Conservation (phyloP, 1,140 invertebrate genomes). For the Chironomus striatipennis region DNA sequence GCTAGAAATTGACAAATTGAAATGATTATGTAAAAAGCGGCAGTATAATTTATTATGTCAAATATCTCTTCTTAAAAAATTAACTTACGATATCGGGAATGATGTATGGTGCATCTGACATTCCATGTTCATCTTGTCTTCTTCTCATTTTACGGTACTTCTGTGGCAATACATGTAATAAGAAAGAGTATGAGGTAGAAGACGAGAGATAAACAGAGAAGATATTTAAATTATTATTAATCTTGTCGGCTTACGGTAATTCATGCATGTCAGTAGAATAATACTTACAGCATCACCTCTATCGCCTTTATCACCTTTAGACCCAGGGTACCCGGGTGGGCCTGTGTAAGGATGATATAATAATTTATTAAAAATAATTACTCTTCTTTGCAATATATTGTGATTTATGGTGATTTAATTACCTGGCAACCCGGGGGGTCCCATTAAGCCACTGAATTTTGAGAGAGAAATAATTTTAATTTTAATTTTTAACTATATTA, state of each 20-base stretch:
- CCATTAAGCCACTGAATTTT: constrained; percentile 47
- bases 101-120: constrained; percentile 37
- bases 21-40: neutral
- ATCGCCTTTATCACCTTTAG: constrained; percentile 83
- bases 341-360: constrained; percentile 40
- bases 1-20: constrained; percentile 8
- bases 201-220: neutral
- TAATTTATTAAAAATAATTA: constrained; percentile 24
- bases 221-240: neutral
- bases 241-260: neutral
- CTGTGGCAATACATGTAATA: constrained; percentile 42
- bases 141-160: constrained; percentile 86
- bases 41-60: neutral
- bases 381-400: constrained; percentile 26
- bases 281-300: constrained; percentile 82
- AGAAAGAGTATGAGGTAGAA: constrained; percentile 32
- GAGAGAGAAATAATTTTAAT: neutral
- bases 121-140: constrained; percentile 55
- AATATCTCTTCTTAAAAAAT: neutral
- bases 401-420: constrained; percentile 23
- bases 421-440: constrained; percentile 55
- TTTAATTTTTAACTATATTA: neutral
- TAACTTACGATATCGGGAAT: neutral
- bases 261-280: constrained; percentile 17
- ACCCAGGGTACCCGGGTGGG: constrained; percentile 76